These are phyloP conservation scores for Semnopithecus entellus DNA, from an alignment of 2,113 vertebrate species.

Conservation along the genomic window DNA sequence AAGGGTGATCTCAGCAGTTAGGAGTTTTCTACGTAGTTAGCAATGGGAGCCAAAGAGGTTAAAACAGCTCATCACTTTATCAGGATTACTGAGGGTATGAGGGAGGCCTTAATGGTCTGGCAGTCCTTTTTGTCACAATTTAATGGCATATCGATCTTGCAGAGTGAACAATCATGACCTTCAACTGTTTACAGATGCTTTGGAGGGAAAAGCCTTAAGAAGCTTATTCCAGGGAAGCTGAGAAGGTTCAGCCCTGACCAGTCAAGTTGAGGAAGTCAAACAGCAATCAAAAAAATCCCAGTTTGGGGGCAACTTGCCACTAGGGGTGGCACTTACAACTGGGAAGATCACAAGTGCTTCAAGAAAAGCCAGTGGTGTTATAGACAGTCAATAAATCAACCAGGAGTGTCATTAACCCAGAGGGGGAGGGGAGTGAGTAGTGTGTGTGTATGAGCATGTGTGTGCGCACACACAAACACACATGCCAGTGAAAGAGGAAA, in stretches of 20 bases:
- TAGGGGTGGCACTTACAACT: constrained; percentile 58
- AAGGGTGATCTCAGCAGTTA: constrained; percentile 50
- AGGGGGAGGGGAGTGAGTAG: background rate
- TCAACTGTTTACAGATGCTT: constrained; percentile 82
- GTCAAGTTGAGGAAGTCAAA: constrained; percentile 43
- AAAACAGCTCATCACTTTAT: constrained; percentile 84
- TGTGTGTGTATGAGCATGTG: background rate
- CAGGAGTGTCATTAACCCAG: constrained; percentile 70
- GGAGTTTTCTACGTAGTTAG: constrained; percentile 58
- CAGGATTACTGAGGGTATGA: constrained; percentile 81
- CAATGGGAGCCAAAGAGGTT: constrained; percentile 71
- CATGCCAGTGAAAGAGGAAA: background rate
- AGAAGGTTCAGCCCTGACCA: constrained; percentile 54
- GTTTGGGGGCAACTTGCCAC: constrained; percentile 66
- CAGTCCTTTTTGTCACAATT: constrained; percentile 84
- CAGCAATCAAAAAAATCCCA: constrained; percentile 59
- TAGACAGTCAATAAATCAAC: constrained; percentile 79
- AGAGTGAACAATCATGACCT: constrained; percentile 84
- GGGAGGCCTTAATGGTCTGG: constrained; percentile 81
- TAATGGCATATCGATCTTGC: constrained; percentile 85
- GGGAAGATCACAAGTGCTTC: constrained; percentile 66
- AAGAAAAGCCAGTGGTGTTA: constrained; percentile 65
- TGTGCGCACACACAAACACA: background rate
- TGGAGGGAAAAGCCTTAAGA: constrained; percentile 79
- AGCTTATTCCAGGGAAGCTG: constrained; percentile 72